Evolutionary conservation across 1,140 invertebrate genomes (phyloP).

Genomic region (Drosophila cardini): DNA sequence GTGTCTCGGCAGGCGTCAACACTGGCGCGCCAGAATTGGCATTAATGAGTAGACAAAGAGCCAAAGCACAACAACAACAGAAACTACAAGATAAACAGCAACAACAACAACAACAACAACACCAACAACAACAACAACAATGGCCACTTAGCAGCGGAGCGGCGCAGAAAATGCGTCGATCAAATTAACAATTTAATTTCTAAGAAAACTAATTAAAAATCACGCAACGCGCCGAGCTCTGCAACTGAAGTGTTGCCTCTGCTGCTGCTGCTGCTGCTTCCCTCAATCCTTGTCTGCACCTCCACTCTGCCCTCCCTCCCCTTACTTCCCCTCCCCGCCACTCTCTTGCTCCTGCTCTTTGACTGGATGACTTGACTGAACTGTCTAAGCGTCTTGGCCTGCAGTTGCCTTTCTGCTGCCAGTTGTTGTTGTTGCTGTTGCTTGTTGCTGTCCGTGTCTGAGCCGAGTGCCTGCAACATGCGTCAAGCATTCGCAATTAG

Average conservation of each 20-base stretch:
- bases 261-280: not conserved
- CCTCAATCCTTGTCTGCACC: not conserved
- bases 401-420: slow-evolving; percentile 10
- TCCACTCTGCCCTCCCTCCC: not conserved
- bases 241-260: slow-evolving; percentile 42
- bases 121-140: slow-evolving; percentile 56
- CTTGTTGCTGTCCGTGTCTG: slow-evolving; percentile 57
- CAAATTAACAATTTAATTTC: slow-evolving; percentile 84
- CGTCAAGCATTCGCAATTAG: slow-evolving; percentile 83
- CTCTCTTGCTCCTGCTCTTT: slow-evolving; percentile 2
- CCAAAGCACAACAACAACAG: slow-evolving; percentile 10
- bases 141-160: slow-evolving; percentile 70
- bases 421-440: slow-evolving; percentile 24
- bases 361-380: slow-evolving; percentile 59
- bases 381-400: slow-evolving; percentile 68
- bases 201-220: slow-evolving; percentile 84
- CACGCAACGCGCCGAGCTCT: slow-evolving; percentile 64
- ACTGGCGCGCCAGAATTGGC: slow-evolving; percentile 76
- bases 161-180: slow-evolving; percentile 77
- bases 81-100: slow-evolving; percentile 22
- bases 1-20: slow-evolving; percentile 72
- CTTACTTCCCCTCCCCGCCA: not conserved
- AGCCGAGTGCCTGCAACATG: slow-evolving; percentile 77
- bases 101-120: slow-evolving; percentile 39
- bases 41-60: slow-evolving; percentile 81